Evolutionary conservation across 2,888 invertebrate species (phyloP).

Genomic region (Ectemnius continuus): DNA sequence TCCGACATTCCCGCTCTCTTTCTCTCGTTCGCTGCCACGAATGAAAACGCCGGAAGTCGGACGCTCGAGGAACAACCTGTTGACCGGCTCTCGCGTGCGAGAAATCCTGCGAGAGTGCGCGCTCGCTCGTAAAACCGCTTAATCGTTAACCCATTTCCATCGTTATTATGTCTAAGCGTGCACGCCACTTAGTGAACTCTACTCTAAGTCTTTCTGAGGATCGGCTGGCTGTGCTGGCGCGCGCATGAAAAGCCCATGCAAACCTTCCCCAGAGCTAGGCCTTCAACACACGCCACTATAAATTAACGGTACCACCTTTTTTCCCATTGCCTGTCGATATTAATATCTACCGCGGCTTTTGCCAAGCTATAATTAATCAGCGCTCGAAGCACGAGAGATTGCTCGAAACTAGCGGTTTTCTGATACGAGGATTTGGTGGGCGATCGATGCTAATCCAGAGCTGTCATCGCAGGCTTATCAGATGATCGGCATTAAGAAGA

Average conservation of each 20-base stretch:
- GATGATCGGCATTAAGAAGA: slow-evolving; percentile 25
- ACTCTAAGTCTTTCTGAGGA: neutral
- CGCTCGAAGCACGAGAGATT: neutral
- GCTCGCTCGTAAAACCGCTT: slow-evolving; percentile 14
- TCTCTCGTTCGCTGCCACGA: slow-evolving; percentile 25
- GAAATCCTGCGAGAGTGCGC: slow-evolving; percentile 20
- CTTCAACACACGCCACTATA: neutral
- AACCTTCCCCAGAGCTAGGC: neutral
- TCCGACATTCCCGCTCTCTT: slow-evolving; percentile 7
- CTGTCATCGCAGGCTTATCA: slow-evolving; percentile 29
- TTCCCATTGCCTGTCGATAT: neutral
- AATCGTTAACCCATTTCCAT: slow-evolving; percentile 39
- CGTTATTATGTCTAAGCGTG: slow-evolving; percentile 6
- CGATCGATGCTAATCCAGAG: slow-evolving; percentile 20
- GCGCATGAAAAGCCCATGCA: neutral
- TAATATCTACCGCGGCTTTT: neutral
- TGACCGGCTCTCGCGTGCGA: slow-evolving; percentile 46
- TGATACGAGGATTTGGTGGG: neutral
- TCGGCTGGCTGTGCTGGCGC: neutral
- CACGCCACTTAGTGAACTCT: neutral
- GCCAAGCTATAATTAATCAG: neutral
- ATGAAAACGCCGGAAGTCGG: slow-evolving; percentile 52
- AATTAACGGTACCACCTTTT: slow-evolving; percentile 1
- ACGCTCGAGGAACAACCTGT: slow-evolving; percentile 58
- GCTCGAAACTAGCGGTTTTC: neutral